These are phyloP conservation scores for Anguilla megastoma DNA, from an alignment of 2,797 vertebrate genomes.

Conservation along the genomic window DNA sequence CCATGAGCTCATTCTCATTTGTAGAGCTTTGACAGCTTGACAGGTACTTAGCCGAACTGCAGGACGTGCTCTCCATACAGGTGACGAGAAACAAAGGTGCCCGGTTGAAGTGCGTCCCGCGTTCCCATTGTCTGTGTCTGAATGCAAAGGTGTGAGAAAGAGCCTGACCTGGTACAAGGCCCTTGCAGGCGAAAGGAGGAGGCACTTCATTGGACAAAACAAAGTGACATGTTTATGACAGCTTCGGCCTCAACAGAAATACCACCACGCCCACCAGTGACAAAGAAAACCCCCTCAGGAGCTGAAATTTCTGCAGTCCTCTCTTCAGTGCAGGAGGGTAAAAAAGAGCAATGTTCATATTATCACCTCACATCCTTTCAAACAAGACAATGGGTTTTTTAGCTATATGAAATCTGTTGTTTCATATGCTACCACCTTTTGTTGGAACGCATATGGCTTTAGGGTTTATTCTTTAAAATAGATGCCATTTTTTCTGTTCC, in stretches of 20 bases:
- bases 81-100: background rate
- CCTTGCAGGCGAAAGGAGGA: background rate
- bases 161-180: background rate
- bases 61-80: background rate
- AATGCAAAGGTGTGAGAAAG: background rate
- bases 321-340: background rate
- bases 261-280: background rate
- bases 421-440: background rate
- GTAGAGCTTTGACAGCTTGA: background rate
- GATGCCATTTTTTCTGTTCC: background rate
- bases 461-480: background rate
- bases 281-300: background rate
- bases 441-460: background rate
- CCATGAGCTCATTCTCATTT: background rate
- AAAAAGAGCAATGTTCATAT: background rate
- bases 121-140: background rate
- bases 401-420: background rate
- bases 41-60: background rate
- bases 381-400: background rate
- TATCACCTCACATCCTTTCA: background rate
- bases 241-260: background rate
- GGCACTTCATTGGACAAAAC: background rate
- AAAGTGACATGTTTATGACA: slow-evolving; percentile 6
- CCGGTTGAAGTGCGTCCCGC: background rate
- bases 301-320: background rate